Evolutionary conservation across 2,797 vertebrate genomes (phyloP).

Genomic region (Labeo calbasu): DNA sequence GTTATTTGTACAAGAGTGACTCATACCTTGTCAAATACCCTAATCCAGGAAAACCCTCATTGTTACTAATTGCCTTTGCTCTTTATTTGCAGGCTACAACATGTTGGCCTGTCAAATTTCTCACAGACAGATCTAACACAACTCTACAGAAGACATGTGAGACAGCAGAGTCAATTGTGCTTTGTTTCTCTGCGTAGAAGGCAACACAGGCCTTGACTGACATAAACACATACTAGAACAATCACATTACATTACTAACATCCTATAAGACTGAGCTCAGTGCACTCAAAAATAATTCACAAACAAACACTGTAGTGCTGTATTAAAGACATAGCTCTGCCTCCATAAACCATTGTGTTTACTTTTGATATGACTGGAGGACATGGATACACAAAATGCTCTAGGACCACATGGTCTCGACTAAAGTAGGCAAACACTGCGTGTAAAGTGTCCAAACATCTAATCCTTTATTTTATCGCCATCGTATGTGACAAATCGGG

Average conservation of each 20-base stretch:
- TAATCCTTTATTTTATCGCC: constrained; percentile 34
- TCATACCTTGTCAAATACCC: background rate
- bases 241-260: constrained; percentile 38
- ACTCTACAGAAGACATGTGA: constrained; percentile 24
- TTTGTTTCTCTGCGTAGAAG: constrained; percentile 66
- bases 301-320: background rate
- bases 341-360: background rate
- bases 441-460: constrained; percentile 24
- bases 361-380: constrained; percentile 11
- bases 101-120: constrained; percentile 12
- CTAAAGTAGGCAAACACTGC: constrained; percentile 16
- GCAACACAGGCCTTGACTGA: constrained; percentile 62
- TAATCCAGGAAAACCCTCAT: constrained; percentile 2
- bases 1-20: constrained; percentile 8
- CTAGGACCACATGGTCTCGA: background rate
- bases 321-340: constrained; percentile 17
- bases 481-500: background rate
- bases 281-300: background rate
- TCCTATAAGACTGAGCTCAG: constrained; percentile 1
- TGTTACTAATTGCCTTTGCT: background rate
- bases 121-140: constrained; percentile 54
- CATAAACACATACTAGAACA: constrained; percentile 54
- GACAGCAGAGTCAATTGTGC: constrained; percentile 43
- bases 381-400: background rate
- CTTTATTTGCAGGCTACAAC: constrained; percentile 4